Percentiles rank a stretch among this genome's conserved stretches.
Evolutionary conservation across 2,888 invertebrate species (phyloP).

Genomic region (Melikaiella ostensackeni): DNA sequence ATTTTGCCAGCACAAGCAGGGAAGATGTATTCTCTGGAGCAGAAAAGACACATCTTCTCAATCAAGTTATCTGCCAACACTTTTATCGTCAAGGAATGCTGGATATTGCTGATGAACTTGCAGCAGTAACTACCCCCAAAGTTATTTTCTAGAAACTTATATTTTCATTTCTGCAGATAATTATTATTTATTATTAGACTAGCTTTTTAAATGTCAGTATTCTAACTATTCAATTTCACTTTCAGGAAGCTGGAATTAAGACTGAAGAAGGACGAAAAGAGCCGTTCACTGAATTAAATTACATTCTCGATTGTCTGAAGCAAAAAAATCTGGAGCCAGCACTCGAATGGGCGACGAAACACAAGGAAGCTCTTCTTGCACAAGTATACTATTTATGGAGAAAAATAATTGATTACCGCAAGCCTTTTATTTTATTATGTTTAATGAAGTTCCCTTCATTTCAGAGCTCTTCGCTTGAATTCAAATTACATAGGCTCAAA

Average conservation of each 20-base stretch:
- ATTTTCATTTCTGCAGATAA: too few relatives aligned
- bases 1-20: constrained; percentile 92
- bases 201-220: background rate
- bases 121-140: constrained; percentile 77
- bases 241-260: constrained; percentile 84
- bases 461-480: constrained; percentile 85
- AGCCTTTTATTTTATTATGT: background rate
- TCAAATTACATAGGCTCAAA: constrained; percentile 88
- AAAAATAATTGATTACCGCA: background rate
- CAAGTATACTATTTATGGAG: constrained; percentile 74
- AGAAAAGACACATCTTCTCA: constrained; percentile 84
- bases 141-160: constrained; percentile 30
- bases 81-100: constrained; percentile 96
- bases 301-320: constrained; percentile 91
- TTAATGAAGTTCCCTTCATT: constrained; percentile 29
- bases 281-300: constrained; percentile 90
- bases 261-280: constrained; percentile 84
- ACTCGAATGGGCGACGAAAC: constrained; percentile 90
- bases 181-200: too few relatives aligned
- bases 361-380: constrained; percentile 85
- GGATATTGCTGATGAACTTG: constrained; percentile 92
- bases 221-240: constrained; percentile 33
- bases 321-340: constrained; percentile 90
- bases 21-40: constrained; percentile 89
- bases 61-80: constrained; percentile 96